Evolutionary conservation across 2,888 invertebrate genomes (phyloP).

Genomic region (Mimachlamys varia): DNA sequence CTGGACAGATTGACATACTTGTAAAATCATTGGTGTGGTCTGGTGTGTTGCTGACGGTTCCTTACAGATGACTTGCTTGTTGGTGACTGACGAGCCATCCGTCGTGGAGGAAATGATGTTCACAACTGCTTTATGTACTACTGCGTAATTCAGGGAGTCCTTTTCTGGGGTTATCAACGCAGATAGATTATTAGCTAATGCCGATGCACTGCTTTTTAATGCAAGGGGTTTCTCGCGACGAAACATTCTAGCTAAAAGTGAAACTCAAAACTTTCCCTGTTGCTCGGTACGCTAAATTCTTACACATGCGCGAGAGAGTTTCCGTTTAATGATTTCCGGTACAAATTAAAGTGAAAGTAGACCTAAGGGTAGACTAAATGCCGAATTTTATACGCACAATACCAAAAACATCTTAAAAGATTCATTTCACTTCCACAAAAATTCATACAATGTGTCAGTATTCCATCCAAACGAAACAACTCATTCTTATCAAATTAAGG

Average conservation of each 20-base stretch:
- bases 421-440: too few species aligned
- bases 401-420: too few species aligned
- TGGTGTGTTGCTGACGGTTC: conserved; percentile 77
- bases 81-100: conserved; percentile 75
- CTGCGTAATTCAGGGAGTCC: conserved; percentile 75
- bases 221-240: conserved; percentile 74
- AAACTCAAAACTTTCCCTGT: conserved; percentile 57
- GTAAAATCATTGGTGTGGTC: conserved; percentile 74
- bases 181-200: conserved; percentile 76
- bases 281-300: conserved; percentile 69
- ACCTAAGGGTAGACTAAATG: not conserved
- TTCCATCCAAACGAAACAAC: too few species aligned
- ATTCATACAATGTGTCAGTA: too few species aligned
- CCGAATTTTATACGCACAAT: too few species aligned
- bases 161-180: conserved; percentile 72
- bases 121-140: conserved; percentile 77
- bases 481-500: too few species aligned
- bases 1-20: conserved; percentile 62
- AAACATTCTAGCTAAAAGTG: conserved; percentile 66
- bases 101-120: conserved; percentile 74
- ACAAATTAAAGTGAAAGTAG: conserved; percentile 3
- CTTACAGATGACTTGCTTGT: conserved; percentile 77
- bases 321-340: conserved; percentile 38
- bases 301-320: conserved; percentile 51
- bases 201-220: conserved; percentile 77